Conservation (phyloP, 2,888 invertebrate genomes). For the Tetragnatha montana region DNA sequence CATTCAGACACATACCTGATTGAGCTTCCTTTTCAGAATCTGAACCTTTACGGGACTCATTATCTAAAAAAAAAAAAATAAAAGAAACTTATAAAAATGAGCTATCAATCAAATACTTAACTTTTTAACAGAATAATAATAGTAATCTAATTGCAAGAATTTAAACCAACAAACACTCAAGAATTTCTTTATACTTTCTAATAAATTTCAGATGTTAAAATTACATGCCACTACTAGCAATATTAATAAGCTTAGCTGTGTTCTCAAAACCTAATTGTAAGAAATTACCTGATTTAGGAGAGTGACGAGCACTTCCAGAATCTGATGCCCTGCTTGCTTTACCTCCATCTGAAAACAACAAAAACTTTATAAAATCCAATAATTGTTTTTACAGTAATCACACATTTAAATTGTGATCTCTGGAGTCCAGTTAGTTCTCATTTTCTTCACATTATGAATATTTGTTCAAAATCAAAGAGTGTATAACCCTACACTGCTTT, state of each 20-base stretch:
- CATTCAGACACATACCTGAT: slow-evolving; percentile 27
- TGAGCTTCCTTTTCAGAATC: slow-evolving; percentile 59
- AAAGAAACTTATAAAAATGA: neutral
- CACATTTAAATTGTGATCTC: neutral
- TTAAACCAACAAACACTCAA: neutral
- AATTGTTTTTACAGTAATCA: neutral
- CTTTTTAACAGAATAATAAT: neutral
- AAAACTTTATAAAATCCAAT: neutral
- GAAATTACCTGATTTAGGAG: slow-evolving; percentile 18
- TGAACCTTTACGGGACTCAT: slow-evolving; percentile 41
- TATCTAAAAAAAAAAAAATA: slow-evolving; percentile 24
- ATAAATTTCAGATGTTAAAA: too few species aligned
- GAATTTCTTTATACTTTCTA: neutral
- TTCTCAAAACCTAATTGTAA: neutral
- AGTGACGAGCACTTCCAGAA: slow-evolving; percentile 22
- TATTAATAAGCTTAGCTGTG: neutral
- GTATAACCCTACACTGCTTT: too few species aligned
- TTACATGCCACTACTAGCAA: too few species aligned
- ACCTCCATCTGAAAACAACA: slow-evolving; percentile 12
- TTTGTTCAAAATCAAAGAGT: too few species aligned
- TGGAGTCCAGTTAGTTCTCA: too few species aligned
- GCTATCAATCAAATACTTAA: neutral
- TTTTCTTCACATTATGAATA: too few species aligned
- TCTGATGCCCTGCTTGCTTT: slow-evolving; percentile 34
- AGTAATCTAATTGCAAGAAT: slow-evolving; percentile 6